Conservation (phyloP, 2,113 vertebrate genomes). For the Tiliqua scincoides region DNA sequence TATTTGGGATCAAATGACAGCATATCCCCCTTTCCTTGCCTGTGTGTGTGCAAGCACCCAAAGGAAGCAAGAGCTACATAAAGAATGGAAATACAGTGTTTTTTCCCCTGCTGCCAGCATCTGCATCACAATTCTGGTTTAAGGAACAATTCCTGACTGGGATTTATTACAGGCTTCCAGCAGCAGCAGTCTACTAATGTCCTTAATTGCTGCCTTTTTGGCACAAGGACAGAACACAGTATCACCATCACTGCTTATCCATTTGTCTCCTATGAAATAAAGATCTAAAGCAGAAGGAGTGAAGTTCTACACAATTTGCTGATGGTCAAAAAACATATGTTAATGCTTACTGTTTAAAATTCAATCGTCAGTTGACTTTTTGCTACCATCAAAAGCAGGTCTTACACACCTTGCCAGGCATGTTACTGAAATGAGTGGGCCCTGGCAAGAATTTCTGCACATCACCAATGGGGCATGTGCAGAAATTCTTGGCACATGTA, state of each 20-base stretch:
- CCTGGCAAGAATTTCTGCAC: background rate
- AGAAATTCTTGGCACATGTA: conserved; percentile 42
- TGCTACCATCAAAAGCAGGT: background rate
- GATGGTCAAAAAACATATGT: conserved; percentile 33
- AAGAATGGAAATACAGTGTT: conserved; percentile 47
- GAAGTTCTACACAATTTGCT: conserved; percentile 50
- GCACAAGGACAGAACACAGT: conserved; percentile 48
- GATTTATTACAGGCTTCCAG: conserved; percentile 66
- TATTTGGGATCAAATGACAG: background rate
- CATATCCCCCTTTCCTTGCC: background rate
- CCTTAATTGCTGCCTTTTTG: conserved; percentile 61
- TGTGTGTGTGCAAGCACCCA: conserved; percentile 29
- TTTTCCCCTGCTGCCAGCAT: conserved; percentile 66
- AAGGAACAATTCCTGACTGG: conserved; percentile 72
- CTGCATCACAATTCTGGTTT: conserved; percentile 55
- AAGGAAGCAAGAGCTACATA: conserved; percentile 47
- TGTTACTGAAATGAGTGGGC: conserved; percentile 25
- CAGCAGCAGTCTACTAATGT: conserved; percentile 49
- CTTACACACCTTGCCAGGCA: background rate
- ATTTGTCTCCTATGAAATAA: conserved; percentile 63
- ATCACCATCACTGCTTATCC: conserved; percentile 39
- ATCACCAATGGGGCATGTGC: background rate
- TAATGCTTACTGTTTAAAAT: background rate
- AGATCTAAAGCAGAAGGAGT: too few relatives aligned
- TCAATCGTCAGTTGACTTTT: background rate